These are phyloP conservation scores for Acridotheres tristis DNA, from an alignment of 2,797 vertebrate species.

Conservation along the genomic window DNA sequence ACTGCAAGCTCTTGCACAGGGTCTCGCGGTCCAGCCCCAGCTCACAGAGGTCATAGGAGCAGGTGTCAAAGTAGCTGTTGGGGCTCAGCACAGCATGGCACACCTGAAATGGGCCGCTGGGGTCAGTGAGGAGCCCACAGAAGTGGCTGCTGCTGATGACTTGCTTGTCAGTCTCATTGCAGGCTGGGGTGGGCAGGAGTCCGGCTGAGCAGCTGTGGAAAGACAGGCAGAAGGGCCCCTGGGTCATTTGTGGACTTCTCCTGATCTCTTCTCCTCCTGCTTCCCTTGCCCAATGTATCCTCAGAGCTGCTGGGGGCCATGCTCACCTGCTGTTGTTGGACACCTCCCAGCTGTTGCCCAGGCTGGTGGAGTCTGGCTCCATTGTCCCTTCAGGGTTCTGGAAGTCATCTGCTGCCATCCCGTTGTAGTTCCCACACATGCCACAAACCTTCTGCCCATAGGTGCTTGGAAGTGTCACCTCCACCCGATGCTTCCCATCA, in stretches of 20 bases:
- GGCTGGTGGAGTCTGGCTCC: conserved; percentile 66
- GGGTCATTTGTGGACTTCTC: neutral
- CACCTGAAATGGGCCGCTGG: conserved; percentile 12
- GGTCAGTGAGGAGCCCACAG: conserved; percentile 61
- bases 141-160: conserved; percentile 38
- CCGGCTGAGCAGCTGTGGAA: conserved; percentile 37
- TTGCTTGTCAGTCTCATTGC: conserved; percentile 39
- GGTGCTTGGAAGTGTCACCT: conserved; percentile 42
- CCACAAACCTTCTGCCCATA: conserved; percentile 65
- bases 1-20: conserved; percentile 68
- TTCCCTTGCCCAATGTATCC: neutral
- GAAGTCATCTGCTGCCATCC: conserved; percentile 65
- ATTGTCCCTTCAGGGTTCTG: conserved; percentile 55
- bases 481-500: conserved; percentile 65
- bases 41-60: conserved; percentile 67
- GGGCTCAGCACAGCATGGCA: conserved; percentile 56
- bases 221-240: neutral
- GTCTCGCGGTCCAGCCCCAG: neutral
- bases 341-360: conserved; percentile 73
- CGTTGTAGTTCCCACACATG: conserved; percentile 71
- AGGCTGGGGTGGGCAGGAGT: conserved; percentile 3
- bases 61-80: conserved; percentile 47
- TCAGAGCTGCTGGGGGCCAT: neutral
- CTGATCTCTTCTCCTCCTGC: too few relatives aligned
- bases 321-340: conserved; percentile 59